Base-by-base conservation (phyloP, 2,888 invertebrate species). In the Plutella xylostella region DNA sequence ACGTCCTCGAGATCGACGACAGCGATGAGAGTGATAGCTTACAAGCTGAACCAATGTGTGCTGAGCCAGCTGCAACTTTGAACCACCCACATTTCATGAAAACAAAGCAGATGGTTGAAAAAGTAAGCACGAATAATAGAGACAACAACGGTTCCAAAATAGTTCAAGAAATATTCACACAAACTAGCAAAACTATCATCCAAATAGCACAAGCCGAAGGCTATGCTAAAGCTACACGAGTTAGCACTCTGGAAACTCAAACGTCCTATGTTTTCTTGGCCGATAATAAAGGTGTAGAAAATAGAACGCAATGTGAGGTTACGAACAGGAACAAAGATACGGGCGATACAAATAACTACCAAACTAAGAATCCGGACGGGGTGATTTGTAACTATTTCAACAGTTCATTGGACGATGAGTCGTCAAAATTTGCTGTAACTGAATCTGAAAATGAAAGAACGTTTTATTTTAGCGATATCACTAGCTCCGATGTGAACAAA, bases 161-260 rank as follows among this genome's bases (percentile, higher is more conserved):
- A 11, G 60, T 69, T 12, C 70, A 74, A 55, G 83, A 83, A 57
- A 74, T 63, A 17, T 78, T 65, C 48, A 87, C 87, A 7, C 87
- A 87, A 65, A 87, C 87, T 0, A 87, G 87, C 53, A 86, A 85
- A 68, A 87, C 87, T 2, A 82, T 87, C 38, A 62, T 87, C 31
- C 73, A 86, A 54, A 56, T 87, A 43, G 84, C 80, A 5, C 68
- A 76, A 54, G 57, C 56, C 12, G 77, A 77, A n/a, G 55, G 52
- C 2, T 48, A 38, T 15, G 18, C 53, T n/a, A 45, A 46, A 12
- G 57, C 48, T 48, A 51, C 48, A 7, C 47, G 63, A 25, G 55
- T 51, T 18, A 66, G 66, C 31, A 63, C 66, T 2, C 55, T 80
- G 35, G 66, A 78, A 48, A 83, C 83, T 0, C 83, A 83, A 60